Conservation (phyloP, 2,797 vertebrate genomes). For the Heteromormyrus szaboi region DNA sequence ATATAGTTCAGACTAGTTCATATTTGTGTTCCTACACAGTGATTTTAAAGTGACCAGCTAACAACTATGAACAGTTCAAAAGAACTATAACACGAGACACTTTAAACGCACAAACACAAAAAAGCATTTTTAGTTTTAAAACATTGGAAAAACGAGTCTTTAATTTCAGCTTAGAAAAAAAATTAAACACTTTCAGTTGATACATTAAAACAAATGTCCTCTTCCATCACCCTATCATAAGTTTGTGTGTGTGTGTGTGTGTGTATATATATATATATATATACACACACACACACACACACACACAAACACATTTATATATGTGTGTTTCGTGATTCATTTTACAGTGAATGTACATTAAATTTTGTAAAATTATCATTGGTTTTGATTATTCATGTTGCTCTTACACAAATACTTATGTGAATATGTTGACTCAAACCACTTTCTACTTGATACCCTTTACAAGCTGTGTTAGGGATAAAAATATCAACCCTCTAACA, state of each 20-base stretch:
- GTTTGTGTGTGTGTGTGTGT: background rate
- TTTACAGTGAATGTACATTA: constrained; percentile 37
- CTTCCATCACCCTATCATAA: background rate
- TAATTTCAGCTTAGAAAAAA: constrained; percentile 12
- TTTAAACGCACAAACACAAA: background rate
- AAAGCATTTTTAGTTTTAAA: background rate
- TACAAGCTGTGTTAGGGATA: constrained; percentile 35
- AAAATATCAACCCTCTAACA: constrained; percentile 35
- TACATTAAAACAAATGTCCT: constrained; percentile 69
- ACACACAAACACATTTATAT: background rate
- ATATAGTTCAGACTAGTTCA: background rate
- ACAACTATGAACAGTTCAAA: background rate
- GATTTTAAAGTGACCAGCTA: constrained; percentile 11
- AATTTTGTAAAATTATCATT: constrained; percentile 1
- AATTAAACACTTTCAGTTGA: constrained; percentile 29
- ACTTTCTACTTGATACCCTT: constrained; percentile 37
- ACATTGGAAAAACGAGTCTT: background rate
- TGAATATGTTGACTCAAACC: constrained; percentile 33
- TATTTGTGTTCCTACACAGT: constrained; percentile 10
- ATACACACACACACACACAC: background rate
- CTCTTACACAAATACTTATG: constrained; percentile 59
- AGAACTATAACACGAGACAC: background rate
- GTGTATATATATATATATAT: background rate
- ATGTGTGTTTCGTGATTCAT: constrained; percentile 55
- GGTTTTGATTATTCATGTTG: constrained; percentile 75